These are phyloP conservation scores for Myanophis thanlyinensis DNA, from an alignment of 2,113 vertebrate genomes.

Conservation along the genomic window DNA sequence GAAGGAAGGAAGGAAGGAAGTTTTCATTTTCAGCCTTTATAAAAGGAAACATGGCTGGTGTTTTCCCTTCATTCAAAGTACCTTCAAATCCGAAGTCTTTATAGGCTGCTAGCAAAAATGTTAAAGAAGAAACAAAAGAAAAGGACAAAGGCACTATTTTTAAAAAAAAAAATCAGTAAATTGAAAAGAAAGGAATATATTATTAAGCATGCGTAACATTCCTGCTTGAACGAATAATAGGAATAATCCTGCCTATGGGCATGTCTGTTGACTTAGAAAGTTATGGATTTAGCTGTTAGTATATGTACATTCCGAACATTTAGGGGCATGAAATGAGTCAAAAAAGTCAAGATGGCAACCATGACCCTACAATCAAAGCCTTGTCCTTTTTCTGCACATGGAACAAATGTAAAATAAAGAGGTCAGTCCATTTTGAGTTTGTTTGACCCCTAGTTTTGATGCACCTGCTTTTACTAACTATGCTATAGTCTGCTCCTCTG, in stretches of 20 bases:
- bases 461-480: not conserved
- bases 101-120: not conserved
- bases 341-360: not conserved
- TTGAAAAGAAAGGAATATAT: not conserved
- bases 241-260: not conserved
- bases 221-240: not conserved
- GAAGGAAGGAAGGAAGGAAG: not conserved
- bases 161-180: not conserved
- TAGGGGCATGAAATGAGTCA: not conserved
- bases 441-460: not conserved
- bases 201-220: not conserved
- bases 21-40: not conserved
- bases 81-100: not conserved
- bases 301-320: not conserved
- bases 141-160: not conserved
- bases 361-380: not conserved
- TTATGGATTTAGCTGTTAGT: not conserved
- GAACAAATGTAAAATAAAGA: not conserved
- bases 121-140: not conserved
- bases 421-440: not conserved
- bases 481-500: not conserved
- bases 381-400: not conserved
- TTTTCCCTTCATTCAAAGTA: not conserved
- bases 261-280: not conserved
- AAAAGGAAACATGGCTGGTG: not conserved